Conservation (phyloP, 1,140 invertebrate genomes). For the Theocolax elegans region DNA sequence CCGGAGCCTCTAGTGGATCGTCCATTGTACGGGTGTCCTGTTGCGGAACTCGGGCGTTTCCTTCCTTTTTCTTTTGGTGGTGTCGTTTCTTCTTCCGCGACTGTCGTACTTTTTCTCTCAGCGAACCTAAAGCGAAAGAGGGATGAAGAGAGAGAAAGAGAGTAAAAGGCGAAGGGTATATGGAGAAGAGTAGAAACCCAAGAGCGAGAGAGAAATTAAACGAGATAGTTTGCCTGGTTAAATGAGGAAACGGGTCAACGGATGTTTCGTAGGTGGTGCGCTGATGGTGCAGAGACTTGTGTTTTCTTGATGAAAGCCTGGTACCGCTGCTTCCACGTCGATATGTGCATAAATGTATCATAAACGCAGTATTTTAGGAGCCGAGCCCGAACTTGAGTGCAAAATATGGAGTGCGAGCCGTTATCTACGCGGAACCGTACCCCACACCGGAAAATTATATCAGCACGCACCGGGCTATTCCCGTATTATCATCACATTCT, state of each 20-base stretch:
- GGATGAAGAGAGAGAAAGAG: background rate
- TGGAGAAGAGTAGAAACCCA: too few relatives aligned
- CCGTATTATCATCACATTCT: background rate
- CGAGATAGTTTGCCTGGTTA: background rate
- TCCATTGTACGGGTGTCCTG: background rate
- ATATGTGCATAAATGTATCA: conserved; percentile 22
- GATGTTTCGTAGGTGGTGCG: conserved; percentile 14
- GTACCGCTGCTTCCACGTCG: background rate
- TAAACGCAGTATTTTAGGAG: background rate
- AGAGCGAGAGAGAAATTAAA: conserved; percentile 12
- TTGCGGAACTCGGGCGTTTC: background rate
- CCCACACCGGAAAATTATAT: conserved; percentile 28
- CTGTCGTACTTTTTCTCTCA: background rate
- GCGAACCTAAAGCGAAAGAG: background rate
- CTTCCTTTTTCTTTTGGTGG: background rate
- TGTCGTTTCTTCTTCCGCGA: background rate
- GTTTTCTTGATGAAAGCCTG: background rate
- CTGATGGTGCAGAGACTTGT: background rate
- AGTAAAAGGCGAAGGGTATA: too few relatives aligned
- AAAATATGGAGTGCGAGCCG: background rate
- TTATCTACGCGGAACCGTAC: background rate
- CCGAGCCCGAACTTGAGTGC: background rate
- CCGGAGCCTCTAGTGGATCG: background rate
- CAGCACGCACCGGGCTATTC: background rate
- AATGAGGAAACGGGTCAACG: conserved; percentile 10